A percentile compares a stretch with the other conserved stretches of the same genome.
phyloP scores from a whole-genome alignment of 2,113 vertebrate species.

The Diadophis punctatus region DNA sequence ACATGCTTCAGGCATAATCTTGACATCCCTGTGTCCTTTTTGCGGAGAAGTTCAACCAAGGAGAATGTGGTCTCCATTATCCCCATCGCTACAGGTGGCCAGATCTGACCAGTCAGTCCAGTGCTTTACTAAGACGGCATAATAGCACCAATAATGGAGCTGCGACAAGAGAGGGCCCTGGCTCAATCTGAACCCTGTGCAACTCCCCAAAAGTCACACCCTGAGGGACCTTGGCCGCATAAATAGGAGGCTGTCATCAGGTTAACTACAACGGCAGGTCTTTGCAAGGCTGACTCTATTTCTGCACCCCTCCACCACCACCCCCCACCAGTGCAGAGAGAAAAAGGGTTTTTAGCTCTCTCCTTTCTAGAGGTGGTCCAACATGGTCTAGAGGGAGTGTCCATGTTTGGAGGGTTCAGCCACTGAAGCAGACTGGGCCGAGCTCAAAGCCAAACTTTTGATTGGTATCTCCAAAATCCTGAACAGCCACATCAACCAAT shows the following conservation, averaged over 20 bases:
- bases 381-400: neutral
- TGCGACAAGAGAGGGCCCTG: constrained; percentile 10
- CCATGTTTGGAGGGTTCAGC: constrained; percentile 60
- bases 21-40: neutral
- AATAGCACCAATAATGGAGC: constrained; percentile 20
- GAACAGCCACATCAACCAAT: constrained; percentile 76
- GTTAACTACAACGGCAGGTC: constrained; percentile 30
- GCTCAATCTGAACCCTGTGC: constrained; percentile 21
- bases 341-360: neutral
- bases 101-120: constrained; percentile 14
- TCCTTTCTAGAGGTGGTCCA: neutral
- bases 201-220: constrained; percentile 15
- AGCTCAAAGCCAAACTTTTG: constrained; percentile 94
- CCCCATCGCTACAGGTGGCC: neutral
- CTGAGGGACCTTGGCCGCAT: constrained; percentile 20
- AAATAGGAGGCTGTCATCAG: constrained; percentile 25
- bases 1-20: neutral
- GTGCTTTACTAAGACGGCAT: constrained; percentile 21
- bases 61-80: neutral
- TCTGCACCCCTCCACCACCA: neutral
- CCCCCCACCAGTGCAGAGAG: neutral
- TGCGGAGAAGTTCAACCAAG: neutral
- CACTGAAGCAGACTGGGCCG: constrained; percentile 85
- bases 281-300: neutral
- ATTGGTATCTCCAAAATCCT: constrained; percentile 80